Evolutionary conservation across 2,888 invertebrate species (phyloP).

Genomic region (Acrobeloides nanus): DNA sequence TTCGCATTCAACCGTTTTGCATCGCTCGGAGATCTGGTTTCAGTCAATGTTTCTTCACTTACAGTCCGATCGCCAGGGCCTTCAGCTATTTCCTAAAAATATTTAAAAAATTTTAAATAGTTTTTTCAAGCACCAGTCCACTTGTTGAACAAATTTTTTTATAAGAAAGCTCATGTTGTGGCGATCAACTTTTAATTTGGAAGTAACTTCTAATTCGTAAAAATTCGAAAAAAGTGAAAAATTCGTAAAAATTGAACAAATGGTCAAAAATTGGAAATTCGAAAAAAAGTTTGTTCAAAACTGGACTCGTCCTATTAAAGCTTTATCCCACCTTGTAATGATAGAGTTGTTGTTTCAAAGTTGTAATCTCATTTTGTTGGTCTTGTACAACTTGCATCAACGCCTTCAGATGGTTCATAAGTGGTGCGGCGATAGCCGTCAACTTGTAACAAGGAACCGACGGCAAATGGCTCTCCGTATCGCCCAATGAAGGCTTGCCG

Average conservation of each 20-base stretch:
- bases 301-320: too few species aligned
- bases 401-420: constrained; percentile 53
- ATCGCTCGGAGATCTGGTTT: too few species aligned
- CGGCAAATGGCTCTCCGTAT: constrained; percentile 30
- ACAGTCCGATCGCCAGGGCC: constrained; percentile 36
- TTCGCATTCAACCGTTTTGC: too few species aligned
- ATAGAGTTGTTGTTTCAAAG: constrained; percentile 38
- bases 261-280: too few species aligned
- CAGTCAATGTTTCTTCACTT: constrained; percentile 46
- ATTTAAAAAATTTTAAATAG: constrained; percentile 18
- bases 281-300: not conserved
- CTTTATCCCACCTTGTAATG: constrained; percentile 9
- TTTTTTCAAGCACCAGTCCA: not conserved
- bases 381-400: constrained; percentile 49
- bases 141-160: too few species aligned
- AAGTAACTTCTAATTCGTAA: too few species aligned
- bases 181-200: too few species aligned
- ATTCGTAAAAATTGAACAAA: too few species aligned
- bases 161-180: too few species aligned
- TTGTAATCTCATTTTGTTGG: constrained; percentile 39
- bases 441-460: constrained; percentile 49
- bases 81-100: constrained; percentile 28
- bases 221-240: too few species aligned
- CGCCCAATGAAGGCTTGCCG: constrained; percentile 27
- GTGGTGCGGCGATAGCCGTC: constrained; percentile 48